Base-by-base conservation (phyloP, 1,140 invertebrate species). In the Marisa cornuarietis region DNA sequence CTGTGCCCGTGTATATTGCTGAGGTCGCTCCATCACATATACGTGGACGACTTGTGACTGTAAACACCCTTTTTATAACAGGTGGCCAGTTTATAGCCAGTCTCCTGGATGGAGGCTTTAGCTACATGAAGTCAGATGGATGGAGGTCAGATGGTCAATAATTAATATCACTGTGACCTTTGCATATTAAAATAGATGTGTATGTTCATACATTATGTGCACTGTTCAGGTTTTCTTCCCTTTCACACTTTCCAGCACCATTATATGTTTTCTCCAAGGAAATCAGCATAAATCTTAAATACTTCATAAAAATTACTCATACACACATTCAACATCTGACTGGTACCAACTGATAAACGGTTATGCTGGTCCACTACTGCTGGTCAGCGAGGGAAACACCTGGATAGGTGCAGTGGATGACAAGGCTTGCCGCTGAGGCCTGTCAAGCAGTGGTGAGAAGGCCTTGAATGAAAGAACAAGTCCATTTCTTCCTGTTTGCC, bases 1-100 rank as follows among this genome's bases (percentile, higher is more conserved):
- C 92, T 52, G 93, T 94, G 5, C 93, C 93, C 7, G 91, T 94
- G 79, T 94, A 94, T 85, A 93, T 94, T 58, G 92, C 93, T 51
- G 93, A 94, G 88, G 90, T 92, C 74, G 90, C 94, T 0, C 92
- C 93, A 22, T 79, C 91, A 22, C 86, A 92, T 78, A 83, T 92
- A 52, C 89, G 93, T n/a, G 93, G 93, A 14, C 87, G 89, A 31
- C 85, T 94, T n/a, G 92, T 94, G 8, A 93, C 93, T 0, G 80
- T 93, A 14, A 94, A 94, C 81, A 92, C 90, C 76, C 82, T 93
- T 24, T 93, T 93, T 86, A 93, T 94, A 71, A 94, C 93, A 49
- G 91, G 91, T 54, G 93, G 93, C 31, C 92, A 94, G 86, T 90
- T 93, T 81, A 84, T 93, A 22, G 92, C 93, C 8, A 92, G 92